Base-by-base conservation (phyloP, 2,113 vertebrate genomes). In the Vulpes lagopus region DNA sequence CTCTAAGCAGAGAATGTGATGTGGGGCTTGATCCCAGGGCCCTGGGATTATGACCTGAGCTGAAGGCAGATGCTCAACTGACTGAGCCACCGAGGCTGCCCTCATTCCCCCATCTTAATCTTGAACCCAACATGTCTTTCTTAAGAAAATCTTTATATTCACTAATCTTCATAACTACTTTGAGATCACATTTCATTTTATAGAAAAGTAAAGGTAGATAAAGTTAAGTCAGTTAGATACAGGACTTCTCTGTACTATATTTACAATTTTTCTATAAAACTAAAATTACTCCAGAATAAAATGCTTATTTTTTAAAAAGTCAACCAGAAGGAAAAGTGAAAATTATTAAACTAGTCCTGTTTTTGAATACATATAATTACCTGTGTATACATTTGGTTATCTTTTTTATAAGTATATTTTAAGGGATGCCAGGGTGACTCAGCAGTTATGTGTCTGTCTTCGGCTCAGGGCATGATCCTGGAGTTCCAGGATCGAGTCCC, bases 201-300 rank as follows among this genome's bases (percentile, higher is more conserved):
- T 69, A 83, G 38, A 80, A 87, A 95, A 91, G 90, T 60, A 83
- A 92, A 60, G 62, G 55, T 64, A 78, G 76, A 74, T 67, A 59
- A 81, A 49, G 5, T 62, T 96, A 74, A 90, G 20, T 74, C 35
- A 78, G 35, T 57, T 88, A 82, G 59, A 59, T 89, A 27, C 5
- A 6, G 6, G 38, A 79, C 30, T 89, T 93, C 20, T 91, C 86
- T 79, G 17, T 65, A 25, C 51, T 83, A 73, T 71, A 82, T 14
- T 53, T 73, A 4, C 6, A 80, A 14, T 15, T 94, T 92, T 94
- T 90, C 25, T 90, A 23, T n/a, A 84, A 92, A 80, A 76, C 38
- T 69, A 90, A 95, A 97, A 65, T 92, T 88, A 92, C 78, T 97
- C 62, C 11, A 92, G 62, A 96, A 59, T 94, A 69, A 32, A 91